Conservation (phyloP, 2,888 invertebrate genomes). For the Anticlea derivata region DNA sequence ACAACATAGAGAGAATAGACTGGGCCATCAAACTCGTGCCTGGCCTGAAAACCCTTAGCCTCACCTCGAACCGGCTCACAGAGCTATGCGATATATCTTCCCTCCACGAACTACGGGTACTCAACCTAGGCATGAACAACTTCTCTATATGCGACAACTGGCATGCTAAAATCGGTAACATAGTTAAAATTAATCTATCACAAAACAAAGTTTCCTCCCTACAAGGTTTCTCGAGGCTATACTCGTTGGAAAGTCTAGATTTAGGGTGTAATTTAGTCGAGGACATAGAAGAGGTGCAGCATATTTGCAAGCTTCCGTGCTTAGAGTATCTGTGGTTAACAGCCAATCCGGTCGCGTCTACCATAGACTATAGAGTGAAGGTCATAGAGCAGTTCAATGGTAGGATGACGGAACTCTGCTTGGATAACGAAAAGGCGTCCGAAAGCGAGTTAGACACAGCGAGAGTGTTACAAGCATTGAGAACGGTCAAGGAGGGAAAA, state of each 20-base stretch:
- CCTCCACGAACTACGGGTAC: conserved; percentile 88
- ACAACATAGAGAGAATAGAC: conserved; percentile 90
- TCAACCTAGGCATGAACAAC: conserved; percentile 92
- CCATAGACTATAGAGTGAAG: conserved; percentile 95
- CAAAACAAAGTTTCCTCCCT: conserved; percentile 91
- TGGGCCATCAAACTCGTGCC: conserved; percentile 91
- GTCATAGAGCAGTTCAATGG: conserved; percentile 94
- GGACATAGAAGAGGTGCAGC: conserved; percentile 91
- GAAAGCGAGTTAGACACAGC: conserved; percentile 96
- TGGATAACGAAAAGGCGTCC: conserved; percentile 94
- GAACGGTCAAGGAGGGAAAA: conserved; percentile 89
- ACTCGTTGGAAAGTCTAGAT: conserved; percentile 93
- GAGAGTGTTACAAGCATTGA: conserved; percentile 93
- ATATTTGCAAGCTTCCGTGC: conserved; percentile 92
- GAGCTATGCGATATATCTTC: conserved; percentile 90
- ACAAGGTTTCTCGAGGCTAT: conserved; percentile 90
- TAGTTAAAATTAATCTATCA: conserved; percentile 92
- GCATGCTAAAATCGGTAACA: conserved; percentile 94
- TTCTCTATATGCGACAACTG: conserved; percentile 89
- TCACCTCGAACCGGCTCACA: conserved; percentile 91
- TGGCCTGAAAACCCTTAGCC: conserved; percentile 86
- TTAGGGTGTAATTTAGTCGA: conserved; percentile 93
- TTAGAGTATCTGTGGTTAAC: conserved; percentile 93
- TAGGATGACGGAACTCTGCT: conserved; percentile 91
- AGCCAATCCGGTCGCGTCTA: conserved; percentile 94